These are phyloP conservation scores for Chiroxiphia lanceolata DNA, from an alignment of 2,797 vertebrate genomes.

Conservation along the genomic window DNA sequence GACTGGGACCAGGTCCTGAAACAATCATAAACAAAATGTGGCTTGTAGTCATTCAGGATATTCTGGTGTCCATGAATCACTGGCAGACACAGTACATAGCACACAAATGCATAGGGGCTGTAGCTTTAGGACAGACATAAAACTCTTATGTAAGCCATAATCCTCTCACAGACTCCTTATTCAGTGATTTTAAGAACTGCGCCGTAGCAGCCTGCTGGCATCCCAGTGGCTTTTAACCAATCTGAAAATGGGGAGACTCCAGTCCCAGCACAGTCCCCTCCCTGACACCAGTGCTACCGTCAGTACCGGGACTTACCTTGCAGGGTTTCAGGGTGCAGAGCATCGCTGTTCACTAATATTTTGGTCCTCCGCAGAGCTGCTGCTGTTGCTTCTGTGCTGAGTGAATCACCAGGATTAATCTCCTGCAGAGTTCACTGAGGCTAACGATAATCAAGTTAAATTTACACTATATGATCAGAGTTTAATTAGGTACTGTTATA, in stretches of 20 bases:
- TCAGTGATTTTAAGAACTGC: conserved; percentile 4
- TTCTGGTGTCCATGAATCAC: neutral
- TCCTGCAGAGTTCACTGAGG: conserved; percentile 54
- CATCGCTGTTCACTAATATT: neutral
- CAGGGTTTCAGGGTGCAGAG: neutral
- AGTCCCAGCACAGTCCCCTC: neutral
- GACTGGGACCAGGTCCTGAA: neutral
- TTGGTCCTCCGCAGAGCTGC: neutral
- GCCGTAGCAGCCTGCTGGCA: neutral
- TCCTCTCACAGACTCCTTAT: conserved; percentile 55
- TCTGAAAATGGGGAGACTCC: neutral
- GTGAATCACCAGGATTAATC: conserved; percentile 62
- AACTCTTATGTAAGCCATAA: conserved; percentile 54
- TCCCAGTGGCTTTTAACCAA: neutral
- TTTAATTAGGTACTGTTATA: conserved; percentile 71
- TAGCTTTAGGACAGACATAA: conserved; percentile 39
- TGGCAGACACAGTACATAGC: neutral
- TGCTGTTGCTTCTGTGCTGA: conserved; percentile 16
- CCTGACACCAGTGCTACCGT: fast-evolving
- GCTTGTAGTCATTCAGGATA: neutral
- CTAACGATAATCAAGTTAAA: conserved; percentile 70
- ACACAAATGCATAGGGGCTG: neutral
- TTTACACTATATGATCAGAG: conserved; percentile 60
- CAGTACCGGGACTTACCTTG: neutral
- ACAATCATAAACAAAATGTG: neutral